Evolutionary conservation across 2,888 invertebrate species (phyloP).

Genomic region (Argyresthia albistria): DNA sequence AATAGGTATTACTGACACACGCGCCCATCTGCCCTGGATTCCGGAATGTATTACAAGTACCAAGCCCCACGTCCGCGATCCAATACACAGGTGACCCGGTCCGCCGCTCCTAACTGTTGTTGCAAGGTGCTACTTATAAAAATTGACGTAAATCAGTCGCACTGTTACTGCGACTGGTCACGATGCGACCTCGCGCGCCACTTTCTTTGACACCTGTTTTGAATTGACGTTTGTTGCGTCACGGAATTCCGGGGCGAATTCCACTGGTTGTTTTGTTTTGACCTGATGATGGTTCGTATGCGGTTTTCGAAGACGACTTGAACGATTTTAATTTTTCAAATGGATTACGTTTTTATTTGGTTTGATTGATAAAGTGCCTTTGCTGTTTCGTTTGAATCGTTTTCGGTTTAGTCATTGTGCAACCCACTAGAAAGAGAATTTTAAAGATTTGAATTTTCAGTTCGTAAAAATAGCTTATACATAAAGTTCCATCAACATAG

Average conservation of each 20-base stretch:
- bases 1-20: too few relatives aligned
- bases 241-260: conserved; percentile 9
- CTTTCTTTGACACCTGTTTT: conserved; percentile 42
- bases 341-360: neutral
- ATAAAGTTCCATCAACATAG: too few relatives aligned
- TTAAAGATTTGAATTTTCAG: too few relatives aligned
- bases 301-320: too few relatives aligned
- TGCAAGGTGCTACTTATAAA: conserved; percentile 54
- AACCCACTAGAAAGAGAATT: too few relatives aligned
- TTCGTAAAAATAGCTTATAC: too few relatives aligned
- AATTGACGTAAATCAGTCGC: conserved; percentile 48
- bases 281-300: too few relatives aligned
- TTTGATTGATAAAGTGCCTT: too few relatives aligned
- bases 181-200: conserved; percentile 25
- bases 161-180: conserved; percentile 22
- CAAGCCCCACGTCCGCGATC: conserved; percentile 24
- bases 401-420: too few relatives aligned
- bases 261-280: neutral
- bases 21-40: too few relatives aligned
- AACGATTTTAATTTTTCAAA: conserved; percentile 7
- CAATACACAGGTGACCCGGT: conserved; percentile 58
- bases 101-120: conserved; percentile 55
- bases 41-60: conserved; percentile 11
- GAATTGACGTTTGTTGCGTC: conserved; percentile 22
- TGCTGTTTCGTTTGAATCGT: too few relatives aligned